Percentiles rank a stretch among this genome's conserved stretches.
phyloP scores from a whole-genome alignment of 1,140 invertebrate species.

The Drosophila busckii region DNA sequence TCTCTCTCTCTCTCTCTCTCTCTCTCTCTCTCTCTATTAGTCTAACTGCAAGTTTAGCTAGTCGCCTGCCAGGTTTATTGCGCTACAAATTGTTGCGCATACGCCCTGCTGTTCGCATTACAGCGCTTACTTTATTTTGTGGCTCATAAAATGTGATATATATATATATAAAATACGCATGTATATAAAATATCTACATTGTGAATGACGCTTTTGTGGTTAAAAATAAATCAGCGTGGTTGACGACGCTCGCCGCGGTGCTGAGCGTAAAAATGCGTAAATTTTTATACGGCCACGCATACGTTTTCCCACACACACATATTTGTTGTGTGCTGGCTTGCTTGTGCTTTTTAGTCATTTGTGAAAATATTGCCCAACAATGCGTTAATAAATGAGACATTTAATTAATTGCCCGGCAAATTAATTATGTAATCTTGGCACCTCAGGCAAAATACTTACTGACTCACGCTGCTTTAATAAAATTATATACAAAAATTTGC shows the following conservation, averaged over 20 bases:
- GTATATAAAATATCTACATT: conserved; percentile 49
- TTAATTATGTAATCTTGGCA: conserved; percentile 76
- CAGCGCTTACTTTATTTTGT: conserved; percentile 41
- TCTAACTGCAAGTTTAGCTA: too few species aligned
- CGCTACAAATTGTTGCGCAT: conserved; percentile 65
- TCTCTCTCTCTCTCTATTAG: too few species aligned
- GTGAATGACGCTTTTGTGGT: conserved; percentile 67
- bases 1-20: too few species aligned
- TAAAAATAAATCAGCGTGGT: conserved; percentile 64
- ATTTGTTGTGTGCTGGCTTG: conserved; percentile 2
- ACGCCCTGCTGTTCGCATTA: conserved; percentile 40
- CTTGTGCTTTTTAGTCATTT: conserved; percentile 65
- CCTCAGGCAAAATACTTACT: conserved; percentile 50
- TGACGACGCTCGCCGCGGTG: conserved; percentile 37
- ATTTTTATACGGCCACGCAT: conserved; percentile 22
- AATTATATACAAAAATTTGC: conserved; percentile 59
- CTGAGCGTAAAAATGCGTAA: conserved; percentile 45
- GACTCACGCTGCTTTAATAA: conserved; percentile 59
- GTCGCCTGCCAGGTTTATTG: too few species aligned
- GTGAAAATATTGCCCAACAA: conserved; percentile 73
- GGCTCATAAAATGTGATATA: conserved; percentile 68
- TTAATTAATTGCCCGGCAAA: conserved; percentile 73
- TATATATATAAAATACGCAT: conserved; percentile 35
- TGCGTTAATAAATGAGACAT: conserved; percentile 76
- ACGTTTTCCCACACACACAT: neutral